Evolutionary conservation across 2,113 vertebrate genomes (phyloP).

Genomic region (Actenoides hombroni): DNA sequence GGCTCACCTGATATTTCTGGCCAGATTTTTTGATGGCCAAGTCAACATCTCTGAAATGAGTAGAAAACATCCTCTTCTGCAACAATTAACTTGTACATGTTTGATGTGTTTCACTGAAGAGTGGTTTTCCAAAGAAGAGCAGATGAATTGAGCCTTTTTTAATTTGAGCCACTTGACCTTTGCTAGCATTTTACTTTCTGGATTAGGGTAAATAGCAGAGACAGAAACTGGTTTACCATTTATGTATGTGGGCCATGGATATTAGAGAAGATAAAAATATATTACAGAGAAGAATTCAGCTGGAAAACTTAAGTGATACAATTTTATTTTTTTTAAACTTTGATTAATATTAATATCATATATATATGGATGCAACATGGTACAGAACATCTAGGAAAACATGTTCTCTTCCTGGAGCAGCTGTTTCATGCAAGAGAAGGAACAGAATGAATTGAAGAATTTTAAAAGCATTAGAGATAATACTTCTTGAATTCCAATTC

Average conservation of each 20-base stretch:
- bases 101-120: not conserved
- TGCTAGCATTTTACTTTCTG: not conserved
- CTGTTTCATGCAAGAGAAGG: not conserved
- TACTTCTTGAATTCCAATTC: not conserved
- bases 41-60: not conserved
- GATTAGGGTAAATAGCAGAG: not conserved
- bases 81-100: not conserved
- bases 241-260: not conserved
- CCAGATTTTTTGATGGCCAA: not conserved
- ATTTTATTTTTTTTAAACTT: not conserved
- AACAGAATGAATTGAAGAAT: not conserved
- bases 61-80: not conserved
- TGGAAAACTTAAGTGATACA: accelerated
- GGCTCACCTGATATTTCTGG: not conserved
- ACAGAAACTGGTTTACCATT: not conserved
- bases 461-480: not conserved
- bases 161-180: not conserved
- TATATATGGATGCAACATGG: not conserved
- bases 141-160: not conserved
- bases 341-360: not conserved
- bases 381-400: not conserved
- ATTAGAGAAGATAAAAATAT: not conserved
- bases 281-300: not conserved
- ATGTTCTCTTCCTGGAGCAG: not conserved
- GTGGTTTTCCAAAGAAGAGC: not conserved